Conservation (phyloP, 2,888 invertebrate genomes). For the Platycnemis pennipes region DNA sequence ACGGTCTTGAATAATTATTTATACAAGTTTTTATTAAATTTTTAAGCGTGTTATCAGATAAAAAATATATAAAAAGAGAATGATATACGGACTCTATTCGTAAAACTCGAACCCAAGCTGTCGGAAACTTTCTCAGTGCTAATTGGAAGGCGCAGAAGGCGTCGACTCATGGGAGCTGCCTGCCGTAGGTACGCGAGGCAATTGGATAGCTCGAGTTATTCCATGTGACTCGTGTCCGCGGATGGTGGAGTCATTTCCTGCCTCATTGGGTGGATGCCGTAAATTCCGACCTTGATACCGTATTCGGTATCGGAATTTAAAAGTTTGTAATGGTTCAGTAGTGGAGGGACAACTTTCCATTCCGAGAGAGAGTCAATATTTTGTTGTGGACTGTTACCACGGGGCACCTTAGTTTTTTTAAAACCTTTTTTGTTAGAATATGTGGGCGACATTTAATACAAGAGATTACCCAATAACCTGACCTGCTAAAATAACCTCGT, state of each 20-base stretch:
- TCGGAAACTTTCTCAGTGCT: neutral
- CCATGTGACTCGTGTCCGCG: neutral
- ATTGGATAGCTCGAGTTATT: neutral
- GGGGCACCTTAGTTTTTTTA: too few species aligned
- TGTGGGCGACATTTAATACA: too few species aligned
- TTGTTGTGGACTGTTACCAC: neutral
- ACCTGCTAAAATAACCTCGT: too few species aligned
- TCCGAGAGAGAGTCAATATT: neutral
- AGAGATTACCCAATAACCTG: too few species aligned
- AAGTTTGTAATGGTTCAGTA: neutral
- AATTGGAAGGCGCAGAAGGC: neutral
- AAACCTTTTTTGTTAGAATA: too few species aligned
- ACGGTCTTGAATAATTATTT: too few species aligned
- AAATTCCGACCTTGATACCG: conserved; percentile 11
- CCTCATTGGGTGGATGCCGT: neutral
- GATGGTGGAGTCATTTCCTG: neutral
- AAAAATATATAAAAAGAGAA: too few species aligned
- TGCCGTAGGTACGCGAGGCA: neutral
- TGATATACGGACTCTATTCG: too few species aligned
- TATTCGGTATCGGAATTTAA: neutral
- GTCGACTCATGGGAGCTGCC: neutral
- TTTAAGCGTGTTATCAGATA: too few species aligned
- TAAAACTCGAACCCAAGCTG: too few species aligned
- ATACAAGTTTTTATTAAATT: too few species aligned
- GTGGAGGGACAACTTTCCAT: neutral